Base-by-base conservation (phyloP, 2,113 vertebrate genomes). In the Columba janthina region DNA sequence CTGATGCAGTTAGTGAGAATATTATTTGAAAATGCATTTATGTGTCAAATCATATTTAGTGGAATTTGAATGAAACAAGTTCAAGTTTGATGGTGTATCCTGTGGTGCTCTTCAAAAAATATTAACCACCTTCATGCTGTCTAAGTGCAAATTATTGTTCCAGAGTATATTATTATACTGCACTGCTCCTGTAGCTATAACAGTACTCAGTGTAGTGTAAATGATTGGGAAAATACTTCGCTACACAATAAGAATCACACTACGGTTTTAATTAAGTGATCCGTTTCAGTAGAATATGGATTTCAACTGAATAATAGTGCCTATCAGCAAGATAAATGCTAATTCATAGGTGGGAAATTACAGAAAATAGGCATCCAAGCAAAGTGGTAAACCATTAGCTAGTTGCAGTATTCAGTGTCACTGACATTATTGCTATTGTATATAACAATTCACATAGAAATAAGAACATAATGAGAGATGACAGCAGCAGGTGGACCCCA, bases 241-340 rank as follows among this genome's bases (percentile, higher is more conserved):
- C 60, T 61, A 61, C 89, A 53, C 76, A 75, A 82, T 86, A 77
- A 90, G 90, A 90, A 86, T 80, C 0, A 0, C 83, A 42, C 72
- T 31, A 38, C 54, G 86, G 80, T 89, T 89, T 92, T 97, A 96
- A 97, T 97, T 94, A 94, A 91, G 87, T 87, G 91, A 81, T 96
- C 92, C 38, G 61, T 97, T 96, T 96, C 95, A 94, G 80, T 15
- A 85, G 89, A 92, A 50, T 82, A 94, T 96, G 84, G 70, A 92
- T 94, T 97, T 95, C 87, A 85, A 71, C 89, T 82, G 25, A 24
- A 65, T 95, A 97, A 96, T 94, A 91, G 66, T 42, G 53, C 42
- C 79, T 94, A 94, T 91, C 93, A 94, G 84, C 61, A 74, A 96
- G 76, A 89, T 64, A 94, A 93, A 85, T 97, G 89, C 19, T 97